phyloP scores from a whole-genome alignment of 1,140 invertebrate species.

The Lucilia cuprina region DNA sequence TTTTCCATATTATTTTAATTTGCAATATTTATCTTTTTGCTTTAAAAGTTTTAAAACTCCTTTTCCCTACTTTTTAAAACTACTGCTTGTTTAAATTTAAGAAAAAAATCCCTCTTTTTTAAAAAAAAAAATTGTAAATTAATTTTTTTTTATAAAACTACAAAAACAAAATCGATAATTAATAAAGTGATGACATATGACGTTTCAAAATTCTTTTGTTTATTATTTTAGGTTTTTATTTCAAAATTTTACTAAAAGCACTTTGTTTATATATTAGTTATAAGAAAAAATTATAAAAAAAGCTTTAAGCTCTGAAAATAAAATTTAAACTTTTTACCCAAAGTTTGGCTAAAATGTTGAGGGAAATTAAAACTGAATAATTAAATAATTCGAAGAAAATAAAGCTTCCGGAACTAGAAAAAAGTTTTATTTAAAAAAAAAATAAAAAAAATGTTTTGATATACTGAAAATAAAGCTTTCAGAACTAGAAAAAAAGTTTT shows the following conservation, averaged over 20 bases:
- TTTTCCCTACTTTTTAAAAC: neutral
- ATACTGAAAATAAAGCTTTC: too few species aligned
- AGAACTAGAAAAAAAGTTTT: too few species aligned
- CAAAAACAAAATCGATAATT: neutral
- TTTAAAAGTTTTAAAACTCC: neutral
- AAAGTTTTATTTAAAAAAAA: too few species aligned
- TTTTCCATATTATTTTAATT: neutral
- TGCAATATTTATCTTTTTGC: neutral
- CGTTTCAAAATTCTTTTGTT: neutral
- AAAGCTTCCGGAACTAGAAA: too few species aligned
- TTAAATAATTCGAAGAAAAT: too few species aligned
- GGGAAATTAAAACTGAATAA: too few species aligned
- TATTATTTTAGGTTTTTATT: neutral
- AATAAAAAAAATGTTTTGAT: too few species aligned
- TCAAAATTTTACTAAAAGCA: neutral
- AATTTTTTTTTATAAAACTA: neutral
- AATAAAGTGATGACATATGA: slow-evolving; percentile 32
- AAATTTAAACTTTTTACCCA: too few species aligned
- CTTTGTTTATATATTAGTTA: neutral
- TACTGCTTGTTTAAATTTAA: neutral
- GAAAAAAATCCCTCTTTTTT: neutral
- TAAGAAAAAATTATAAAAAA: neutral
- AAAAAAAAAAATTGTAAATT: neutral
- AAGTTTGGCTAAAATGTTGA: too few species aligned
- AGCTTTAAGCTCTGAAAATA: too few species aligned